Evolutionary conservation across 2,888 invertebrate genomes (phyloP).

Genomic region (Lepidochrysops patricia): DNA sequence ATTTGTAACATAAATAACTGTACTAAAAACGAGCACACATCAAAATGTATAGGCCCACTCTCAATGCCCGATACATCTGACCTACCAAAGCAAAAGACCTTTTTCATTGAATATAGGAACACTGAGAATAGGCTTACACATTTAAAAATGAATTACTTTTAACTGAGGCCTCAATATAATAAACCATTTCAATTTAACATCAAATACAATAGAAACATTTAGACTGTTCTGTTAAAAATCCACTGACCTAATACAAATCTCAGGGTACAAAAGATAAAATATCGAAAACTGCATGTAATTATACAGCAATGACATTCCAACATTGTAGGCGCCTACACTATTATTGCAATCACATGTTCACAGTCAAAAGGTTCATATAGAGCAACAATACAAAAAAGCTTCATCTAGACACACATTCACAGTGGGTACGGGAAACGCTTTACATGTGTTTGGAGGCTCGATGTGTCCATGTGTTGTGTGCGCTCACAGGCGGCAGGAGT

Average conservation of each 20-base stretch:
- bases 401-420: constrained; percentile 1
- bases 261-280: constrained; percentile 46
- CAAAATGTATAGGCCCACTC: no score
- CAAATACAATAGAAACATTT: constrained; percentile 38
- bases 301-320: neutral
- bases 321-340: neutral
- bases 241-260: constrained; percentile 15
- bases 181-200: constrained; percentile 33
- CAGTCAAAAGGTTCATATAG: constrained; percentile 9
- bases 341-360: constrained; percentile 4
- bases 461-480: constrained; percentile 19
- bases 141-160: neutral
- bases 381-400: neutral
- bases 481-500: constrained; percentile 42
- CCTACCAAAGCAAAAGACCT: no score
- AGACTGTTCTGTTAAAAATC: constrained; percentile 7
- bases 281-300: constrained; percentile 45
- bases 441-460: constrained; percentile 10
- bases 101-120: no score
- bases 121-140: no score
- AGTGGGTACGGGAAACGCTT: constrained; percentile 9
- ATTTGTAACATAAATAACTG: neutral
- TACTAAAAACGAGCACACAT: neutral
- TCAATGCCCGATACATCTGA: no score
- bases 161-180: constrained; percentile 3